Evolutionary conservation across 2,888 invertebrate genomes (phyloP).

Genomic region (Macaria liturata): DNA sequence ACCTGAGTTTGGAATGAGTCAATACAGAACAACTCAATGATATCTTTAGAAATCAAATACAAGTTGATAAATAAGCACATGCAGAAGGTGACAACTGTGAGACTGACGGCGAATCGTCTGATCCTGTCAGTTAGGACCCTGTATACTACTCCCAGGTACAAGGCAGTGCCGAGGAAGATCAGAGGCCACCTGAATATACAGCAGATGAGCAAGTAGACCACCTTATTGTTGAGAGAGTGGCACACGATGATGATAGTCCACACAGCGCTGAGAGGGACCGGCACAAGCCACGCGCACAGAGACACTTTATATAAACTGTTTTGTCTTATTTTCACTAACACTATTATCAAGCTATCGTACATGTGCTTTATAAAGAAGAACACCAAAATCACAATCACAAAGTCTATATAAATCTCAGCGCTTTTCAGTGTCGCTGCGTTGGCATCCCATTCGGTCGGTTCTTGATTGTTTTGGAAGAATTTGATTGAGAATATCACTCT

Average conservation of each 20-base stretch:
- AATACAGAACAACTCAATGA: constrained; percentile 62
- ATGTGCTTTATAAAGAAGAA: constrained; percentile 73
- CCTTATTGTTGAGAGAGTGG: constrained; percentile 44
- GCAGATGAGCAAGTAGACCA: constrained; percentile 60
- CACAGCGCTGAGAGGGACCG: constrained; percentile 52
- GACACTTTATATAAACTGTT: constrained; percentile 57
- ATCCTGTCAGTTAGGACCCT: constrained; percentile 63
- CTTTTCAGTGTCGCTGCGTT: constrained; percentile 41
- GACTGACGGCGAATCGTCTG: constrained; percentile 63
- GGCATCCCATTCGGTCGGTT: constrained; percentile 28
- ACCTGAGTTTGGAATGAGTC: constrained; percentile 49
- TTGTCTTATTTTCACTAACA: constrained; percentile 64
- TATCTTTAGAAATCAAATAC: constrained; percentile 65
- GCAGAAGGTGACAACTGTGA: constrained; percentile 67
- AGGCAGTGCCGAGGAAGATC: constrained; percentile 58
- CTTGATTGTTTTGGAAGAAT: constrained; percentile 47
- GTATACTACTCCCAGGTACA: constrained; percentile 60
- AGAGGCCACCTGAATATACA: constrained; percentile 67
- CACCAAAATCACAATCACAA: constrained; percentile 66
- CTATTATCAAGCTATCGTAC: constrained; percentile 70
- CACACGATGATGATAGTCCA: constrained; percentile 46
- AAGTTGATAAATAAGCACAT: constrained; percentile 67
- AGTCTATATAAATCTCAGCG: constrained; percentile 64
- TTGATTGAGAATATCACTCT: constrained; percentile 55
- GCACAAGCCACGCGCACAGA: constrained; percentile 64